A percentile compares a stretch with the other conserved stretches of the same genome.
phyloP scores from a whole-genome alignment of 2,888 invertebrate species.

The Chrysodeixis includens region DNA sequence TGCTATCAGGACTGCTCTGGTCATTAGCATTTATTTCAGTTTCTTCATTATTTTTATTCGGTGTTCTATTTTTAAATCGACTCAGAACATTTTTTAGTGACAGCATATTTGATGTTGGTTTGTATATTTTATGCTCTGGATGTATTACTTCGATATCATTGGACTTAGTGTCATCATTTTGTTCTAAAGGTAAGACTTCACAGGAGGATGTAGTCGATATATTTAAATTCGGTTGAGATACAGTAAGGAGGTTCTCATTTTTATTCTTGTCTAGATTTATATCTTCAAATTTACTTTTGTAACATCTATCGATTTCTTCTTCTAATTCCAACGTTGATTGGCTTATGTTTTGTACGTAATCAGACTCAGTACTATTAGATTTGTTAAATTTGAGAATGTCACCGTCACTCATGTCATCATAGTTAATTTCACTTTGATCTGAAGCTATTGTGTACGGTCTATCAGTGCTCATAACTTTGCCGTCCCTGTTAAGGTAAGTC shows the following conservation, averaged over 20 bases:
- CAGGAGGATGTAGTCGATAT: conserved; percentile 88
- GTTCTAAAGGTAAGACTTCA: conserved; percentile 84
- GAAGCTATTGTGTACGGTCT: conserved; percentile 93
- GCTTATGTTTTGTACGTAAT: conserved; percentile 80
- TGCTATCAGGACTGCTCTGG: conserved; percentile 75
- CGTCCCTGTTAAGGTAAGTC: conserved; percentile 89
- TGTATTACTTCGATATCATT: conserved; percentile 89
- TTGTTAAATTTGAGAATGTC: conserved; percentile 84
- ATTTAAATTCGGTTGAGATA: conserved; percentile 84
- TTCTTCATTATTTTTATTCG: conserved; percentile 79
- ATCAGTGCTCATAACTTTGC: conserved; percentile 90
- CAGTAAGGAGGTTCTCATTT: conserved; percentile 74
- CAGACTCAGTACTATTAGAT: conserved; percentile 74
- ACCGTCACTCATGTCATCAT: conserved; percentile 89
- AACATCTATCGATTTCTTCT: conserved; percentile 87
- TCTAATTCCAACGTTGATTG: conserved; percentile 86
- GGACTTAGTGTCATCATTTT: conserved; percentile 78
- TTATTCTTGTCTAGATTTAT: conserved; percentile 78
- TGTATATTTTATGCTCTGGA: conserved; percentile 94
- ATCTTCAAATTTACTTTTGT: conserved; percentile 84
- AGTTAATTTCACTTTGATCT: conserved; percentile 91
- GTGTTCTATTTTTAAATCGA: conserved; percentile 84
- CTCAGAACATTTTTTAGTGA: conserved; percentile 89
- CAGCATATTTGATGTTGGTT: conserved; percentile 89
- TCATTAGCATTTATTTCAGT: conserved; percentile 82